phyloP scores from a whole-genome alignment of 2,888 invertebrate genomes.

The Leptinotarsa juncta region DNA sequence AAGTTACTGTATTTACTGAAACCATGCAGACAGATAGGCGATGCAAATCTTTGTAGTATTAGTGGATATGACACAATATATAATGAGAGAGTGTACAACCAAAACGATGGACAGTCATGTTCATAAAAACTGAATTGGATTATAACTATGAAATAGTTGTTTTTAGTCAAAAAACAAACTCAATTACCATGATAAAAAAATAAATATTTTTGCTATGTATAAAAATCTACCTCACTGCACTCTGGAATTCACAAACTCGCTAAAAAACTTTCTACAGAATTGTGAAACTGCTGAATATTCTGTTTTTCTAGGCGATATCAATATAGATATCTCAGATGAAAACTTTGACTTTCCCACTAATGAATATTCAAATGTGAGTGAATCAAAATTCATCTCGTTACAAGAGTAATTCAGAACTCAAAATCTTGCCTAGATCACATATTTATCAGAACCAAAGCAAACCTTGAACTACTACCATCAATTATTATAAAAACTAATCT shows the following conservation, averaged over 20 bases:
- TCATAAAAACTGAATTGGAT: slow-evolving; percentile 5
- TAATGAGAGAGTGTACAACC: not conserved
- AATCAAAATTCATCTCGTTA: slow-evolving; percentile 10
- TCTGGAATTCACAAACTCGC: not conserved
- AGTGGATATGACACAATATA: not conserved
- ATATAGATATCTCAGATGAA: not conserved
- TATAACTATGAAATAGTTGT: slow-evolving; percentile 17
- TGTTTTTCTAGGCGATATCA: slow-evolving; percentile 9
- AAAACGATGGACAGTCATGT: slow-evolving; percentile 2
- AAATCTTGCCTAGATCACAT: slow-evolving; percentile 20
- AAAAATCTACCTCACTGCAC: too few species aligned
- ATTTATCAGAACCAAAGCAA: slow-evolving; percentile 1
- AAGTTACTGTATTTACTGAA: not conserved
- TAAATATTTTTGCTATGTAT: too few species aligned
- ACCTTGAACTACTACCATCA: not conserved
- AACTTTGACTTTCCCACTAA: not conserved
- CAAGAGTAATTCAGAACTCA: not conserved
- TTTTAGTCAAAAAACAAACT: slow-evolving; percentile 5
- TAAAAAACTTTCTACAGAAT: slow-evolving; percentile 1
- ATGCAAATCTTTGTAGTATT: not conserved
- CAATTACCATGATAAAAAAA: slow-evolving; percentile 17
- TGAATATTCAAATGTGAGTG: slow-evolving; percentile 14
- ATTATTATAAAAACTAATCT: slow-evolving; percentile 6
- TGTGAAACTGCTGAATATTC: not conserved
- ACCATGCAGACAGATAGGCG: not conserved